These are phyloP conservation scores for Lichenostomus cassidix DNA, from an alignment of 2,113 vertebrate genomes.

Conservation along the genomic window DNA sequence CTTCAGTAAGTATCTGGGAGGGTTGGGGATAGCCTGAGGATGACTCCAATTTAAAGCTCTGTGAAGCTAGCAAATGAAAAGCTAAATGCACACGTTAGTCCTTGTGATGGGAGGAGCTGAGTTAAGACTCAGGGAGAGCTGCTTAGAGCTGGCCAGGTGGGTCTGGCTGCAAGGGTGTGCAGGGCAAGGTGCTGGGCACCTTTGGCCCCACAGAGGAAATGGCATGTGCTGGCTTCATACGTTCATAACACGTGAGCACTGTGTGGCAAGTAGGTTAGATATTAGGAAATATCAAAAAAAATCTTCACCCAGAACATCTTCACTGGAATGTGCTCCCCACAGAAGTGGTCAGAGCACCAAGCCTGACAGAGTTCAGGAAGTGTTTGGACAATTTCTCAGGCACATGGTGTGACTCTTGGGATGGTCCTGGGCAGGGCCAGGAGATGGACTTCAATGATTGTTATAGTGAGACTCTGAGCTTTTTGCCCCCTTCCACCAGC, in stretches of 20 bases:
- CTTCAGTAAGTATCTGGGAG: not conserved
- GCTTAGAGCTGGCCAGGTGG: not conserved
- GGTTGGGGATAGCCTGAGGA: not conserved
- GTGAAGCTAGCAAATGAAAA: not conserved
- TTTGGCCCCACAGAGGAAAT: not conserved
- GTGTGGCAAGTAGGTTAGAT: not conserved
- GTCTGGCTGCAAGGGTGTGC: not conserved
- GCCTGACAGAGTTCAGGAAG: not conserved
- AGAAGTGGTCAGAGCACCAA: not conserved
- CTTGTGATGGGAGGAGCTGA: not conserved
- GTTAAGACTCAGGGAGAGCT: not conserved
- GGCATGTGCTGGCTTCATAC: not conserved
- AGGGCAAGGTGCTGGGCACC: not conserved
- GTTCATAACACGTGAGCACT: not conserved
- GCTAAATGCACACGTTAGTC: not conserved
- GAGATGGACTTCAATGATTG: fast-evolving
- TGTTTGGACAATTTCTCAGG: not conserved
- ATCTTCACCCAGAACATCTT: not conserved
- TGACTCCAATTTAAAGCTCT: not conserved
- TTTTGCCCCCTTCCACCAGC: no score
- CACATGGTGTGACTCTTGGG: not conserved
- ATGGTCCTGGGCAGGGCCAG: not conserved
- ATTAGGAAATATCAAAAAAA: not conserved
- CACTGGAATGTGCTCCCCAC: not conserved
- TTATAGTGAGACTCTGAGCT: no score